A percentile compares a stretch with the other conserved stretches of the same genome.
Conservation (phyloP, 30 jellyfish, hydroid and myxozoan genomes). For the Aurelia sp. region DNA sequence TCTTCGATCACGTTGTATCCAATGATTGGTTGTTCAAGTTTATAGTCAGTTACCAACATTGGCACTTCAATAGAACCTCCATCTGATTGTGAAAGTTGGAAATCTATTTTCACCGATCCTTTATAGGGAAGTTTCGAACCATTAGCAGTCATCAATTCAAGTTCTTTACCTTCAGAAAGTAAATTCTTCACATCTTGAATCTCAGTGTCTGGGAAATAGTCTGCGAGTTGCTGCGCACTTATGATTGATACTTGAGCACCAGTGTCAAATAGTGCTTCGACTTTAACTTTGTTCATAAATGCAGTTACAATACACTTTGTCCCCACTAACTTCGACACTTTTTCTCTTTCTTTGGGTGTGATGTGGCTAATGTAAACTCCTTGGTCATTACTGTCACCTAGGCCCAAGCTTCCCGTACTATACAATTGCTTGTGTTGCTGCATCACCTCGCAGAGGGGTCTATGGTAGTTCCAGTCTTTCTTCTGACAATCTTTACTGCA, state of each 20-base stretch:
- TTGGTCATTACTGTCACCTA: slow-evolving; percentile 18
- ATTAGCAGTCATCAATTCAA: background rate
- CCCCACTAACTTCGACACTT: background rate
- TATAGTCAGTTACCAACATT: background rate
- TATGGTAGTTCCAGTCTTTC: too few species aligned
- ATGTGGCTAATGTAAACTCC: slow-evolving; percentile 12
- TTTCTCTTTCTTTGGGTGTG: slow-evolving; percentile 29
- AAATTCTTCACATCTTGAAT: slow-evolving; percentile 3
- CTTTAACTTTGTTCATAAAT: background rate
- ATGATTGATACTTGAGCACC: slow-evolving; percentile 61
- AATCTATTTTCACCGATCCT: slow-evolving; percentile 4
- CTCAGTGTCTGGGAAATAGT: slow-evolving; percentile 1
- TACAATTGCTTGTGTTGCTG: too few species aligned
- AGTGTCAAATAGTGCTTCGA: slow-evolving; percentile 29
- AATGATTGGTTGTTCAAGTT: background rate
- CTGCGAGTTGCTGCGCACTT: slow-evolving; percentile 6
- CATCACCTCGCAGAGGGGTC: too few species aligned
- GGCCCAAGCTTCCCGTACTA: background rate
- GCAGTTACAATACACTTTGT: background rate
- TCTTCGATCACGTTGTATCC: slow-evolving; percentile 1
- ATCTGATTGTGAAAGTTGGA: background rate
- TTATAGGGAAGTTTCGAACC: slow-evolving; percentile 13
- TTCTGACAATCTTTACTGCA: too few species aligned
- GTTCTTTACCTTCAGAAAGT: background rate
- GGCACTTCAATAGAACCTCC: slow-evolving; percentile 3